Conservation (phyloP, 2,888 invertebrate genomes). For the Corbicula japonica region DNA sequence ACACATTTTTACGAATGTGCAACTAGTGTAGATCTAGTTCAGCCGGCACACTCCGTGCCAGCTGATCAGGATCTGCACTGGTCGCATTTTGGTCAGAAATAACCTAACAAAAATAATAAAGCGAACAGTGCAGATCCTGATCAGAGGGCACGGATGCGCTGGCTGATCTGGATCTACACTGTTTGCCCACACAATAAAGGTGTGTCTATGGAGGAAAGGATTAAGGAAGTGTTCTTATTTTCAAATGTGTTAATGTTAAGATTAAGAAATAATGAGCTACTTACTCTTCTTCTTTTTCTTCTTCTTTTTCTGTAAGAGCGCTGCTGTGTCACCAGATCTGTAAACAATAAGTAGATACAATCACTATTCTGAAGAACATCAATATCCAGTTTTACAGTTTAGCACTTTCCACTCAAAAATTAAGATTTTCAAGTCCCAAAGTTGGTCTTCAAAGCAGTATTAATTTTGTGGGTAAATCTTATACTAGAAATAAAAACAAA, state of each 20-base stretch:
- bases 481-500: background rate
- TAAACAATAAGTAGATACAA: constrained; percentile 19
- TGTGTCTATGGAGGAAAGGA: too few species aligned
- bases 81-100: too few species aligned
- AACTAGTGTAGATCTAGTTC: too few species aligned
- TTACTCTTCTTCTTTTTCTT: constrained; percentile 88
- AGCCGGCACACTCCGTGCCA: too few species aligned
- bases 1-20: too few species aligned
- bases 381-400: background rate
- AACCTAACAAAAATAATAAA: too few species aligned
- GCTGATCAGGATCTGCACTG: too few species aligned
- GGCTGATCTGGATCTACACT: background rate
- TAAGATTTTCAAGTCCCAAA: background rate
- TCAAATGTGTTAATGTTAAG: background rate
- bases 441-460: background rate
- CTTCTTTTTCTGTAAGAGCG: constrained; percentile 87
- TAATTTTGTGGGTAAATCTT: background rate
- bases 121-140: background rate
- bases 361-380: too few species aligned
- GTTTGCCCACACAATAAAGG: too few species aligned
- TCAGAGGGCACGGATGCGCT: background rate
- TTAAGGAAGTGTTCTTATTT: too few species aligned
- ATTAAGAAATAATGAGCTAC: constrained; percentile 7
- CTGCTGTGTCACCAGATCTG: constrained; percentile 69
- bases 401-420: background rate